Conservation (phyloP, 1,140 invertebrate species). For the Procambarus virginalis region DNA sequence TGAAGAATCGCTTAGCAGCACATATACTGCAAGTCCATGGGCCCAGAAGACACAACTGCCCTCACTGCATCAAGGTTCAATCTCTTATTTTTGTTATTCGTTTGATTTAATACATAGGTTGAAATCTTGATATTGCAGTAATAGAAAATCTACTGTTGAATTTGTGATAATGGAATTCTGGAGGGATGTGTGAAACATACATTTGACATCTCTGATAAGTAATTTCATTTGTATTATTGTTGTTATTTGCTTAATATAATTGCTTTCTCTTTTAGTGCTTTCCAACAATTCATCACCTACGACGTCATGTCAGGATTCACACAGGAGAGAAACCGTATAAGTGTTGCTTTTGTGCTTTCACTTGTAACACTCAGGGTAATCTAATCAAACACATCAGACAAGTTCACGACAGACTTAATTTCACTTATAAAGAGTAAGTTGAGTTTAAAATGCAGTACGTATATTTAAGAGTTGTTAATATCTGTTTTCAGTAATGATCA, state of each 20-base stretch:
- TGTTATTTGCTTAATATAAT: neutral
- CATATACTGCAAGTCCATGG: conserved; percentile 52
- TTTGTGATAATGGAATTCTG: too few species aligned
- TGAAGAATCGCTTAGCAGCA: conserved; percentile 32
- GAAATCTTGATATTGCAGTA: neutral
- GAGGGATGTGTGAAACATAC: too few species aligned
- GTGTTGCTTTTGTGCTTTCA: conserved; percentile 47
- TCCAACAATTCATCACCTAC: conserved; percentile 36
- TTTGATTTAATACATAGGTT: neutral
- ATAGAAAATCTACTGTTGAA: neutral
- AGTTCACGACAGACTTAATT: conserved; percentile 49
- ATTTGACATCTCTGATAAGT: too few species aligned
- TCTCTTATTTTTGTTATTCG: neutral
- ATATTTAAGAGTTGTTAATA: neutral
- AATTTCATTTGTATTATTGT: neutral
- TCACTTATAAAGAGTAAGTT: conserved; percentile 55
- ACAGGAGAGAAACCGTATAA: conserved; percentile 52
- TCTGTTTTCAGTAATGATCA: neutral
- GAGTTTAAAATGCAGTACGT: neutral
- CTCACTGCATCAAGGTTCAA: conserved; percentile 38
- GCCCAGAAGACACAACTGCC: conserved; percentile 36
- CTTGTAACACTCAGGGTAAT: conserved; percentile 56
- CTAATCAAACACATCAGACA: conserved; percentile 61
- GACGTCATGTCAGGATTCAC: conserved; percentile 36
- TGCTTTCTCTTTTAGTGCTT: conserved; percentile 30